Conservation (phyloP, 53 echinoderm and acorn worm genomes). For the Echinometra lucunter region DNA sequence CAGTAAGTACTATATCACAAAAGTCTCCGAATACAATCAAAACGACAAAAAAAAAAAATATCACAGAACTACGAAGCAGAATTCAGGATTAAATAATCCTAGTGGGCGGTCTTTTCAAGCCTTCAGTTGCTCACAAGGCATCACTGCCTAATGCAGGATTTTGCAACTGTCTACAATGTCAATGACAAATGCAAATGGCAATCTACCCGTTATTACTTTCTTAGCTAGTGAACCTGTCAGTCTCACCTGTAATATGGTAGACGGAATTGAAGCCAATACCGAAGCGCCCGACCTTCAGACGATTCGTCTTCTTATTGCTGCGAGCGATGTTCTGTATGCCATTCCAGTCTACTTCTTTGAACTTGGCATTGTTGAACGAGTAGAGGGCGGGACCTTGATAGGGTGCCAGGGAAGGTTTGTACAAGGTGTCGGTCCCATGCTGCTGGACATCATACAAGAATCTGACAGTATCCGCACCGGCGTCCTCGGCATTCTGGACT, state of each 20-base stretch:
- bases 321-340: slow-evolving; percentile 84
- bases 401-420: slow-evolving; percentile 49
- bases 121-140: no score
- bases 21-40: no score
- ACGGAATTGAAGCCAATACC: slow-evolving; percentile 95
- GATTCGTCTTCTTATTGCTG: slow-evolving; percentile 82
- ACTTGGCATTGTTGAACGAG: slow-evolving; percentile 86
- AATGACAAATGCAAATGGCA: no score
- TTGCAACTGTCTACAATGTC: no score
- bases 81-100: no score
- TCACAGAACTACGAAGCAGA: no score
- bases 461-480: slow-evolving; percentile 76
- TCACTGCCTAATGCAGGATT: no score
- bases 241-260: slow-evolving; percentile 93
- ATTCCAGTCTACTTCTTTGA: slow-evolving; percentile 80
- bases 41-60: no score
- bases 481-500: slow-evolving; percentile 94
- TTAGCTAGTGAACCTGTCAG: no score
- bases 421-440: slow-evolving; percentile 68
- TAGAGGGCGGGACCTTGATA: slow-evolving; percentile 88
- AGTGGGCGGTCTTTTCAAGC: no score
- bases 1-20: no score
- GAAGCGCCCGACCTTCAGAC: slow-evolving; percentile 85
- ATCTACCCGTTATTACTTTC: no score
- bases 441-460: slow-evolving; percentile 83